Conservation (phyloP, 2,113 vertebrate species). For the Scalopus aquaticus region DNA sequence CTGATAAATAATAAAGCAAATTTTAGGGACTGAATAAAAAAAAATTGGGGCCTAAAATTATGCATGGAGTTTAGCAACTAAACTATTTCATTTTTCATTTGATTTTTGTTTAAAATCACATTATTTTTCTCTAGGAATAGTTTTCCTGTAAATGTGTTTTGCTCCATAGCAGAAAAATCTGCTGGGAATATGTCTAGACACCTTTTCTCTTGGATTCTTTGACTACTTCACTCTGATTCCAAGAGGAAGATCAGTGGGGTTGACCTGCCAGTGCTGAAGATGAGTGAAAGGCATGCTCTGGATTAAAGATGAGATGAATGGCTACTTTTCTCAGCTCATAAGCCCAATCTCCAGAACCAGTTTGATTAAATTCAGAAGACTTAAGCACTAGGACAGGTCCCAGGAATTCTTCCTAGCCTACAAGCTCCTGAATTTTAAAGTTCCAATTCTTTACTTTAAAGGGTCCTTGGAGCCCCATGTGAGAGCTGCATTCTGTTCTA, state of each 20-base stretch:
- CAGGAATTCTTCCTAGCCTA: background rate
- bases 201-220: background rate
- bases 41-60: constrained; percentile 12
- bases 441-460: background rate
- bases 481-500: background rate
- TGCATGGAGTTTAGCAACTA: background rate
- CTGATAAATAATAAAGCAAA: constrained; percentile 18
- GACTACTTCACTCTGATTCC: background rate
- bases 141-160: background rate
- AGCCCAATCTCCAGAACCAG: background rate
- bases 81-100: background rate
- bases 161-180: background rate
- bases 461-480: background rate
- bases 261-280: background rate
- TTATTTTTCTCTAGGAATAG: constrained; percentile 10
- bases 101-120: constrained; percentile 21
- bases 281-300: background rate
- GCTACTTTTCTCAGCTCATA: background rate
- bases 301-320: constrained; percentile 17
- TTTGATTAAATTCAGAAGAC: background rate
- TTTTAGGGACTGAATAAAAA: background rate
- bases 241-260: background rate
- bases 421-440: constrained; percentile 8
- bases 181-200: background rate
- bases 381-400: background rate